Percentiles rank a stretch among this genome's conserved stretches.
Evolutionary conservation across 2,888 invertebrate genomes (phyloP).

Genomic region (Tholera decimalis): DNA sequence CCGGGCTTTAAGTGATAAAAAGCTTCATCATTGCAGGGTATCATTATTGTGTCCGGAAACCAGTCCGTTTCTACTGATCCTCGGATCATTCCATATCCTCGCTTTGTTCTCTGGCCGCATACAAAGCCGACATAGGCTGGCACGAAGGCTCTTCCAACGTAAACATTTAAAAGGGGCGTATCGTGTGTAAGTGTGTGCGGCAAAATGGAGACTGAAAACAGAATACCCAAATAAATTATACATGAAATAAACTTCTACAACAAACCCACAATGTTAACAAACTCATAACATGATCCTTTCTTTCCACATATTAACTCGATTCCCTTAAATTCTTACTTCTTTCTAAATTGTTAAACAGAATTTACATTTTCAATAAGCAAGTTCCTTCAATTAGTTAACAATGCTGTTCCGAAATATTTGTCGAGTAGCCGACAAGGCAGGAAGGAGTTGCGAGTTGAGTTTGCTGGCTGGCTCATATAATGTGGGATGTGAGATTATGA

Average conservation of each 20-base stretch:
- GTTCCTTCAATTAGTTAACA: conserved; percentile 69
- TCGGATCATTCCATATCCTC: conserved; percentile 17
- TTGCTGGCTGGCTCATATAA: conserved; percentile 72
- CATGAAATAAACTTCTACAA: conserved; percentile 16
- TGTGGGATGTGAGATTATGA: conserved; percentile 81
- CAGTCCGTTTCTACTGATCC: conserved; percentile 22
- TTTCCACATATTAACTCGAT: conserved; percentile 34
- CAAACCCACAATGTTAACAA: conserved; percentile 28
- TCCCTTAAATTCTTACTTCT: conserved; percentile 48
- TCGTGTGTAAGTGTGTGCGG: background rate
- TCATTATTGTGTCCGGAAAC: conserved; percentile 23
- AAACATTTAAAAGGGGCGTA: conserved; percentile 6
- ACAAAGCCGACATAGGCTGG: conserved; percentile 16
- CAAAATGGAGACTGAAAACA: conserved; percentile 1
- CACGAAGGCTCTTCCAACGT: background rate
- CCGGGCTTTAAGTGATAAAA: background rate
- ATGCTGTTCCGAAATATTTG: conserved; percentile 60
- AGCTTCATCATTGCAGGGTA: conserved; percentile 21
- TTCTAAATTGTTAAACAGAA: conserved; percentile 51
- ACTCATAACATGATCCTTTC: conserved; percentile 26
- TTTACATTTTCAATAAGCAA: conserved; percentile 64
- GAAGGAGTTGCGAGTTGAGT: conserved; percentile 64
- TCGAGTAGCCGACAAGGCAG: conserved; percentile 62
- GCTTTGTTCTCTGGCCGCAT: conserved; percentile 27
- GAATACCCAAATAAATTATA: conserved; percentile 8